Evolutionary conservation across 2,888 invertebrate genomes (phyloP), one percentile per base, ranked within the genome.

Genomic region (Cylindroiulus punctatus): DNA sequence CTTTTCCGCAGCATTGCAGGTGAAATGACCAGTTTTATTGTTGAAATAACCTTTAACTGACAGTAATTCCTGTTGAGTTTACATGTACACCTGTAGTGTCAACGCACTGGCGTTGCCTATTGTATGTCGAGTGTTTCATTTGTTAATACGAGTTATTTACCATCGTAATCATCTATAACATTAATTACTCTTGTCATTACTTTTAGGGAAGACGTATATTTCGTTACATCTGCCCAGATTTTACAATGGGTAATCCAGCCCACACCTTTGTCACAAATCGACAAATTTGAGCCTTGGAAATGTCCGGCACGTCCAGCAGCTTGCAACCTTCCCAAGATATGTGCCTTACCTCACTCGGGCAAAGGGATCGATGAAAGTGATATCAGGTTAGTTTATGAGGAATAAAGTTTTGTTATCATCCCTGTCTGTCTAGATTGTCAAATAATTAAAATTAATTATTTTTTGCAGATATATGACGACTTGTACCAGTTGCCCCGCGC

Each of bases 221-320:
- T 96, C 89, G 95, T 97, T 44, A 96, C 97, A 4, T 93, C 94
- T 44, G 96, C 97, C 0, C 96, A 97, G 92, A 95, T 95, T n/a
- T 91, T 97, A 87, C 95, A 96, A 76, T 97, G 96, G 95, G 95
- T 97, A 91, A 96, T 96, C 0, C 96, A 97, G 89, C 97, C 97
- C 0, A 94, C 94, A 89, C 92, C 95, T 0, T 90, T 93, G 3
- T 94, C 94, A 88, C 91, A 94, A 14, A 91, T 97, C 52, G 92
- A 90, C 89, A 94, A 93, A 89, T 96, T 94, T 89, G 96, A 96
- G 87, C 93, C 96, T 0, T 97, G 96, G 97, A 93, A 93, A 84
- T 97, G 97, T 90, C 93, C 93, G 88, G 94, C 94, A 89, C 90
- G 94, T 96, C 0, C 92, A 94, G 4, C 93, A 94, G 94, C 96